phyloP scores from a whole-genome alignment of 2,888 invertebrate genomes.

The Ypsolopha sequella region DNA sequence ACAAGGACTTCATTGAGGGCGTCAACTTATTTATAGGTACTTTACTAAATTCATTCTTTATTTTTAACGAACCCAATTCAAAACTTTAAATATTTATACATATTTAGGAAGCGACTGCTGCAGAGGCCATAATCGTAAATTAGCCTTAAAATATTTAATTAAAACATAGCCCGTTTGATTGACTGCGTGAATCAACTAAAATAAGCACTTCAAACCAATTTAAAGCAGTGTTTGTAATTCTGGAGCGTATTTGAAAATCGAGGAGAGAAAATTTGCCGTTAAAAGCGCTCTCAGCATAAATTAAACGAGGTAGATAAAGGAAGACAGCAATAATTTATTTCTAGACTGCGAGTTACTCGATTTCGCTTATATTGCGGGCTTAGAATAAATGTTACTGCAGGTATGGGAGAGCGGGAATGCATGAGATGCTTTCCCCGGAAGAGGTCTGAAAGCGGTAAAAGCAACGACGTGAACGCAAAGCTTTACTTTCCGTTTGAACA shows the following conservation, averaged over 20 bases:
- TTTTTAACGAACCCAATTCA: background rate
- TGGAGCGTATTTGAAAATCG: background rate
- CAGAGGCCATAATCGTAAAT: background rate
- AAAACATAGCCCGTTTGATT: background rate
- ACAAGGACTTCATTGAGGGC: slow-evolving; percentile 80
- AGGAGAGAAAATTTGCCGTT: background rate
- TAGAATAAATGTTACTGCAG: slow-evolving; percentile 1
- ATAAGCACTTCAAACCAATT: slow-evolving; percentile 1
- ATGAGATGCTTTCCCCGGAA: slow-evolving; percentile 16
- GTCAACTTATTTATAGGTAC: slow-evolving; percentile 79
- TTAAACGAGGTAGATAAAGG: slow-evolving; percentile 1
- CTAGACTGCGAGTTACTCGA: background rate
- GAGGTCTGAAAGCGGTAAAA: slow-evolving; percentile 19
- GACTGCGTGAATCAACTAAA: background rate
- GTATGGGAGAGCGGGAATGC: slow-evolving; percentile 13
- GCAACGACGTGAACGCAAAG: slow-evolving; percentile 10
- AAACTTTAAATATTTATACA: background rate
- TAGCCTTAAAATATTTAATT: background rate
- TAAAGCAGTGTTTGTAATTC: background rate
- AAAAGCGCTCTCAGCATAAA: slow-evolving; percentile 1
- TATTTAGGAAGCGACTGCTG: background rate
- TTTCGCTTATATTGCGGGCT: background rate
- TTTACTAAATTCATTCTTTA: background rate
- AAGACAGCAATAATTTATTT: slow-evolving; percentile 1
- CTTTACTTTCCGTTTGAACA: slow-evolving; percentile 23